Conservation (phyloP, 2,888 invertebrate species). For the Melieria omissa region DNA sequence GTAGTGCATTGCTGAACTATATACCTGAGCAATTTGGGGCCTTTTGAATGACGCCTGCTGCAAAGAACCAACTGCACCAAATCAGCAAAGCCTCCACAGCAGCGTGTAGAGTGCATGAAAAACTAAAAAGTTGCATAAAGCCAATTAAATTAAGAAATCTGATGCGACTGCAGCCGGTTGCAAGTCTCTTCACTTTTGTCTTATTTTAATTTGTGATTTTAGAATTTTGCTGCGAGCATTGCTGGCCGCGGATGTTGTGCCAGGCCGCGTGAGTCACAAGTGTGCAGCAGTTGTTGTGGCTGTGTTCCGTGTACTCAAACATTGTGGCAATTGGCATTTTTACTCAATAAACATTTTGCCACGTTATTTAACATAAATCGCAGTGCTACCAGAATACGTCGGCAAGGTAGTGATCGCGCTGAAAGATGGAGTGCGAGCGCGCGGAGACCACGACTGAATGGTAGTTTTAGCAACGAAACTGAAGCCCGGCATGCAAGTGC, state of each 20-base stretch:
- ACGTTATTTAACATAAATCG: conserved; percentile 61
- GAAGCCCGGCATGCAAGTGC: conserved; percentile 10
- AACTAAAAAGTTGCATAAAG: conserved; percentile 43
- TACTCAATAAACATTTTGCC: conserved; percentile 32
- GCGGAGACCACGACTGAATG: conserved; percentile 1
- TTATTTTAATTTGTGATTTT: background rate
- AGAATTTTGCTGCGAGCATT: background rate
- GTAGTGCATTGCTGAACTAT: too few species aligned
- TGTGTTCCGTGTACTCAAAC: background rate
- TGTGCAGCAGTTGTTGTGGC: background rate
- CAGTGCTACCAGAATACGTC: conserved; percentile 61
- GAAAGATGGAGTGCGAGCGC: background rate
- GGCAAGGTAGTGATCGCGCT: background rate
- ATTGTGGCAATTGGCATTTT: conserved; percentile 33
- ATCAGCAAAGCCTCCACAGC: background rate
- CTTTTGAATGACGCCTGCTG: too few species aligned
- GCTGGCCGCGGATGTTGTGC: background rate
- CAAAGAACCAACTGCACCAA: background rate
- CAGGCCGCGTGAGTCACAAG: background rate
- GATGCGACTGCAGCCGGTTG: conserved; percentile 40
- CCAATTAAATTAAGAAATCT: conserved; percentile 60
- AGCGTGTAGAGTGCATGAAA: conserved; percentile 21
- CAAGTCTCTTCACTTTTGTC: background rate
- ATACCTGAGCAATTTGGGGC: too few species aligned
- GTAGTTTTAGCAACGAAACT: conserved; percentile 5